phyloP scores from a whole-genome alignment of 2,888 invertebrate genomes.

The Silvanus unidentatus region DNA sequence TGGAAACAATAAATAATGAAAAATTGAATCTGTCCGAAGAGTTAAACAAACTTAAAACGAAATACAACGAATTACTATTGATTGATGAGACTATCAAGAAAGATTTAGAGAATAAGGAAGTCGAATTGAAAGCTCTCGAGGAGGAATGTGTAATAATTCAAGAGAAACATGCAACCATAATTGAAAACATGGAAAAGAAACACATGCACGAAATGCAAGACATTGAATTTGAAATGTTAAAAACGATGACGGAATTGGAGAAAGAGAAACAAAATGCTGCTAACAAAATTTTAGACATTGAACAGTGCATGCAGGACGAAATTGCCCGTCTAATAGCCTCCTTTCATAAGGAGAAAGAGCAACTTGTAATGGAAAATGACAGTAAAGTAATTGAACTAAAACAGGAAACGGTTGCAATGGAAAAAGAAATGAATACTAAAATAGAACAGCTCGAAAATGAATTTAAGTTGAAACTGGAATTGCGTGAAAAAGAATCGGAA shows the following conservation, averaged over 20 bases:
- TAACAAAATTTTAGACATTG: conserved; percentile 26
- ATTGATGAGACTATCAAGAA: conserved; percentile 11
- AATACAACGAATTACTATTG: conserved; percentile 18
- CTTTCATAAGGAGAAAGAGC: conserved; percentile 35
- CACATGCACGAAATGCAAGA: conserved; percentile 35
- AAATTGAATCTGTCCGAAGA: conserved; percentile 38
- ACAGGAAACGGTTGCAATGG: conserved; percentile 41
- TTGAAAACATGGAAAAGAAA: conserved; percentile 27
- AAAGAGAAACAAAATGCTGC: conserved; percentile 27
- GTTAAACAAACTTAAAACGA: conserved; percentile 15
- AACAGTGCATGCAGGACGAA: conserved; percentile 22
- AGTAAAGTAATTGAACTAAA: conserved; percentile 14
- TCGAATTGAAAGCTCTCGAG: conserved; percentile 23
- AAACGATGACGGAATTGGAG: conserved; percentile 35
- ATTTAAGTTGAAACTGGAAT: conserved; percentile 43
- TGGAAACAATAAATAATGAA: conserved; percentile 42
- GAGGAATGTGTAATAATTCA: conserved; percentile 22
- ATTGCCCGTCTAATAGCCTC: conserved; percentile 31
- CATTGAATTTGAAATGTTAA: conserved; percentile 37
- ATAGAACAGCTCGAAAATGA: conserved; percentile 29
- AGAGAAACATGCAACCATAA: conserved; percentile 24
- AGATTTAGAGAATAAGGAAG: conserved; percentile 19
- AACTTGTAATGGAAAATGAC: conserved; percentile 36
- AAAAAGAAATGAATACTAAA: conserved; percentile 42
- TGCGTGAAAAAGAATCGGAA: conserved; percentile 46